These are phyloP conservation scores for Raphicerus campestris DNA, from an alignment of 2,113 vertebrate genomes.

Conservation along the genomic window DNA sequence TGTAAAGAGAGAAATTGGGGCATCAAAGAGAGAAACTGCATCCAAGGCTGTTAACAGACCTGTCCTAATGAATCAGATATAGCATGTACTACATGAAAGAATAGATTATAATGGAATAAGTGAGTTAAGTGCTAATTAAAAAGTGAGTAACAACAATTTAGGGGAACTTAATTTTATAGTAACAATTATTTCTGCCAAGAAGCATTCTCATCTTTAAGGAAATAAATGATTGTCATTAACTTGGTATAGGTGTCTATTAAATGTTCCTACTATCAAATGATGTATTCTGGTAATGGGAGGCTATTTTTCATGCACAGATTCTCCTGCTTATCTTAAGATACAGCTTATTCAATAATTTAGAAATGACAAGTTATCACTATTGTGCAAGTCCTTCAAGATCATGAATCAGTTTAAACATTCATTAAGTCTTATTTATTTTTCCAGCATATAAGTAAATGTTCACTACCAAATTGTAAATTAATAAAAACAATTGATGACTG, in stretches of 20 bases:
- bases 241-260: not conserved
- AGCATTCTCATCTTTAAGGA: slow-evolving; percentile 19
- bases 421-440: slow-evolving; percentile 54
- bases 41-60: not conserved
- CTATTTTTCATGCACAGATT: not conserved
- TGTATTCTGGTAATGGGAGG: slow-evolving; percentile 1
- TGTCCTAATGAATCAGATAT: not conserved
- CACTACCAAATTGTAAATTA: not conserved
- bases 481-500: slow-evolving; percentile 14
- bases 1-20: not conserved
- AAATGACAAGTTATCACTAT: slow-evolving; percentile 41
- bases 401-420: slow-evolving; percentile 27
- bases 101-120: slow-evolving; percentile 32
- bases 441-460: not conserved
- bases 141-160: slow-evolving; percentile 45
- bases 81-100: slow-evolving; percentile 3
- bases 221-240: slow-evolving; percentile 48
- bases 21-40: not conserved
- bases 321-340: not conserved
- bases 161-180: slow-evolving; percentile 45
- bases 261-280: not conserved
- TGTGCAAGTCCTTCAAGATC: slow-evolving; percentile 23
- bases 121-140: slow-evolving; percentile 46
- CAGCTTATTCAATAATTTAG: not conserved
- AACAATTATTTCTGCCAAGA: not conserved